phyloP scores from a whole-genome alignment of 1,140 invertebrate genomes.

The Plutomurus gul region DNA sequence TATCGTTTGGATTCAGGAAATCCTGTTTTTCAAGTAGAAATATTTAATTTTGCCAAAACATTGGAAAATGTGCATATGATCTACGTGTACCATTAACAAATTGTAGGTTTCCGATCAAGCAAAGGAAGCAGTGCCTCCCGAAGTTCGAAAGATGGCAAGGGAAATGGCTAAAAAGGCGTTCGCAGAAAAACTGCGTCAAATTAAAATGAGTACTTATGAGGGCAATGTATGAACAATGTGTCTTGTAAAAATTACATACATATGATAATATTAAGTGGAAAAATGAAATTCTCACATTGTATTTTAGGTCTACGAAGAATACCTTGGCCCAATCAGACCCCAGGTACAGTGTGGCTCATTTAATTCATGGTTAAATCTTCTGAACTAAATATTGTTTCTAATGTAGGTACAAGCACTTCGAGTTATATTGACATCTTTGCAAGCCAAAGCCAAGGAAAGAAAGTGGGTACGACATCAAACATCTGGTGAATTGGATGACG shows the following conservation, averaged over 20 bases:
- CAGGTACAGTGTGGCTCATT: constrained; percentile 65
- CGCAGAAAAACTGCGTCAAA: constrained; percentile 84
- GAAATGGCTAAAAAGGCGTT: constrained; percentile 92
- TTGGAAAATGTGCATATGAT: no score
- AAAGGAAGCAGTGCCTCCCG: constrained; percentile 87
- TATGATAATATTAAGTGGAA: background rate
- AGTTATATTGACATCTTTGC: constrained; percentile 69
- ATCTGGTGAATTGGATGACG: constrained; percentile 92
- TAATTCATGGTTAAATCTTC: background rate
- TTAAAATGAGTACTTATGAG: constrained; percentile 94
- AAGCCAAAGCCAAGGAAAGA: constrained; percentile 91
- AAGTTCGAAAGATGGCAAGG: constrained; percentile 82
- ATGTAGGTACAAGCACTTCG: constrained; percentile 64
- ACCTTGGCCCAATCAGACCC: constrained; percentile 74
- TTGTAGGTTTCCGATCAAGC: constrained; percentile 79
- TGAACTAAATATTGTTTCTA: background rate
- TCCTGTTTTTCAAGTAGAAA: constrained; percentile 85
- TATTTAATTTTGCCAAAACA: no score
- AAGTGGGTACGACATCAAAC: constrained; percentile 92
- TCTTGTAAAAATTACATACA: no score
- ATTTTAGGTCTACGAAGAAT: constrained; percentile 73
- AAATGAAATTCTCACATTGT: background rate
- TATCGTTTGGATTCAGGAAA: constrained; percentile 91
- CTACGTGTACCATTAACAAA: no score
- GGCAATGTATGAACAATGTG: no score